phyloP scores from a whole-genome alignment of 2,113 vertebrate species.

The Elephantulus edwardii region DNA sequence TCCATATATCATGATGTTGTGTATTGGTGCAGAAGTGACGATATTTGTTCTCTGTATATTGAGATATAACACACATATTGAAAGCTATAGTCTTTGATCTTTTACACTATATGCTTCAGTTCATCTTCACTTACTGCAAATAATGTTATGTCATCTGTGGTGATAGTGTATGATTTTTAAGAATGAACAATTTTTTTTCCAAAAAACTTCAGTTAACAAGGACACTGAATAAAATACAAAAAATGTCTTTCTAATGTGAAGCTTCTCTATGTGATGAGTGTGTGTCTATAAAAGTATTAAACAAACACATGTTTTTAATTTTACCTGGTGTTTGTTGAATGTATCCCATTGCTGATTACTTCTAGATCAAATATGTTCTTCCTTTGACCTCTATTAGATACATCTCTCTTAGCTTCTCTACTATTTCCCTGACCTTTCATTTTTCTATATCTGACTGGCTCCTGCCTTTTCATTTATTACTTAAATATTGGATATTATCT shows the following conservation, averaged over 20 bases:
- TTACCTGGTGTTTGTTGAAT: not conserved
- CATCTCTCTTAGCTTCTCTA: not conserved
- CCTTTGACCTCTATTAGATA: not conserved
- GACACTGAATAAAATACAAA: not conserved
- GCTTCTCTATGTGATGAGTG: not conserved
- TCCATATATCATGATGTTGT: too few relatives aligned
- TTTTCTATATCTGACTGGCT: not conserved
- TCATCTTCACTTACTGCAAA: too few relatives aligned
- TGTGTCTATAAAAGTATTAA: accelerated
- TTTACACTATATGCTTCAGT: too few relatives aligned
- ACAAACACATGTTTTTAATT: accelerated
- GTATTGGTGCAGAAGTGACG: too few relatives aligned
- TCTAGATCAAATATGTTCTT: not conserved
- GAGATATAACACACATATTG: too few relatives aligned
- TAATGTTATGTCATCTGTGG: too few relatives aligned
- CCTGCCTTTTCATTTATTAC: not conserved
- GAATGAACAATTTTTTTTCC: not conserved
- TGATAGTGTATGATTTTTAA: not conserved
- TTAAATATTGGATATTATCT: not conserved
- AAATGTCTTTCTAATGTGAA: not conserved
- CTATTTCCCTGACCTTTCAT: not conserved
- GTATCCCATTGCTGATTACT: too few relatives aligned
- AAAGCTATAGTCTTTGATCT: too few relatives aligned
- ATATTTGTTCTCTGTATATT: too few relatives aligned
- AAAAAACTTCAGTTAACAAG: not conserved